A percentile compares a stretch with the other conserved stretches of the same genome.
These are phyloP conservation scores for Trogon melanurus DNA, from an alignment of 2,113 vertebrate species.

Conservation along the genomic window DNA sequence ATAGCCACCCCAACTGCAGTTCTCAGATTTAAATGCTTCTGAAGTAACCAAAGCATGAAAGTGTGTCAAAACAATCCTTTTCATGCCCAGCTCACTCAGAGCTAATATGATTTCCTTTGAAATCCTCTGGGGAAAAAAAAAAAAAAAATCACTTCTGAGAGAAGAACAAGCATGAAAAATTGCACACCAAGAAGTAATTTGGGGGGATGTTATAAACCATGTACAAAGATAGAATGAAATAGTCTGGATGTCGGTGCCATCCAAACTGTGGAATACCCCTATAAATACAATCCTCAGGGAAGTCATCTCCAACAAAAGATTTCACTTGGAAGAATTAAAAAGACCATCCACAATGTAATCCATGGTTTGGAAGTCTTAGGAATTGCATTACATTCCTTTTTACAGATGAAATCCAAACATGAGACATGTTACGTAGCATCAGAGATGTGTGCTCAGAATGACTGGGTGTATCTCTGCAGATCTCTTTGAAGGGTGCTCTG, in stretches of 20 bases:
- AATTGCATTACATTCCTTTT: neutral
- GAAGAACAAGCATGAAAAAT: neutral
- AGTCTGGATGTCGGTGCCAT: neutral
- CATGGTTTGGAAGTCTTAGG: neutral
- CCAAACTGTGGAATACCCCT: neutral
- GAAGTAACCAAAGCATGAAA: slow-evolving; percentile 13
- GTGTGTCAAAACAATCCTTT: slow-evolving; percentile 20
- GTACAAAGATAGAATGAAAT: neutral
- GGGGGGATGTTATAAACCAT: neutral
- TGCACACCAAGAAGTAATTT: neutral
- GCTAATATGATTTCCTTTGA: neutral
- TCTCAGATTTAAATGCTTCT: slow-evolving; percentile 22
- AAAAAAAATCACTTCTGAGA: neutral
- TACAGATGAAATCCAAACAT: neutral
- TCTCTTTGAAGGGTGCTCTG: neutral
- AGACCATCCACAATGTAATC: neutral
- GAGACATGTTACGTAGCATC: neutral
- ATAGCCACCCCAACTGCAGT: neutral
- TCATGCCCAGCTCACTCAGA: neutral
- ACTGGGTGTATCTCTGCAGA: neutral
- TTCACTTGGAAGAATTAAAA: neutral
- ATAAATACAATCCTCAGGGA: neutral
- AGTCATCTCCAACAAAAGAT: neutral
- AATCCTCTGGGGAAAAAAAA: neutral
- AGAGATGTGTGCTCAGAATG: neutral